These are phyloP conservation scores for Alviniconcha marisindica DNA, from an alignment of 1,140 invertebrate genomes.

Conservation along the genomic window DNA sequence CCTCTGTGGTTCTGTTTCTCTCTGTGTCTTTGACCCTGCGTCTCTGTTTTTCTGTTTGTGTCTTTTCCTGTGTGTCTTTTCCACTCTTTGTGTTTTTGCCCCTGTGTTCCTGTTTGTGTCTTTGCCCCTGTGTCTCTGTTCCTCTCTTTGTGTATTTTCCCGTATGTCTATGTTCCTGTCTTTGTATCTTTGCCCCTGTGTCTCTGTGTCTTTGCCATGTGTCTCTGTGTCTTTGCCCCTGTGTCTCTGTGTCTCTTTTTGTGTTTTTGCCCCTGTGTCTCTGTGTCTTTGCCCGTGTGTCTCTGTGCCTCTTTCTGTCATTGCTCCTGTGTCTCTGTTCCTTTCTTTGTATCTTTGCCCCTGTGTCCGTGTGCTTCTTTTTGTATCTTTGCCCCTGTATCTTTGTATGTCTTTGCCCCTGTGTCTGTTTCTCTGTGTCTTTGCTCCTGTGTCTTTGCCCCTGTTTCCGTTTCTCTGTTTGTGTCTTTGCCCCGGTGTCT, in stretches of 20 bases:
- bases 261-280: constrained; percentile 23
- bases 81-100: too few species aligned
- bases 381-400: background rate
- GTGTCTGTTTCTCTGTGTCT: constrained; percentile 26
- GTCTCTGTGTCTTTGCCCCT: too few species aligned
- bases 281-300: background rate
- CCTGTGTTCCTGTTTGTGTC: too few species aligned
- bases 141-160: too few species aligned
- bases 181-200: too few species aligned
- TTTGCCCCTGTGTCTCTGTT: too few species aligned
- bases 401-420: constrained; percentile 7
- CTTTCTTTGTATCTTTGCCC: constrained; percentile 33
- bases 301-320: background rate
- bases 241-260: constrained; percentile 20
- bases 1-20: too few species aligned
- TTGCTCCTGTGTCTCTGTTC: background rate
- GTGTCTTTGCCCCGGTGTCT: background rate
- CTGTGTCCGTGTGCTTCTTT: background rate
- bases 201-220: too few species aligned
- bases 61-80: too few species aligned
- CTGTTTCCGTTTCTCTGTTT: background rate
- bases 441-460: background rate
- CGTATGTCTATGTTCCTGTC: too few species aligned
- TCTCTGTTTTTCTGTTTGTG: too few species aligned
- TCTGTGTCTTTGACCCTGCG: too few species aligned